Conservation (phyloP, 1,140 invertebrate species). For the Nasonia giraulti region DNA sequence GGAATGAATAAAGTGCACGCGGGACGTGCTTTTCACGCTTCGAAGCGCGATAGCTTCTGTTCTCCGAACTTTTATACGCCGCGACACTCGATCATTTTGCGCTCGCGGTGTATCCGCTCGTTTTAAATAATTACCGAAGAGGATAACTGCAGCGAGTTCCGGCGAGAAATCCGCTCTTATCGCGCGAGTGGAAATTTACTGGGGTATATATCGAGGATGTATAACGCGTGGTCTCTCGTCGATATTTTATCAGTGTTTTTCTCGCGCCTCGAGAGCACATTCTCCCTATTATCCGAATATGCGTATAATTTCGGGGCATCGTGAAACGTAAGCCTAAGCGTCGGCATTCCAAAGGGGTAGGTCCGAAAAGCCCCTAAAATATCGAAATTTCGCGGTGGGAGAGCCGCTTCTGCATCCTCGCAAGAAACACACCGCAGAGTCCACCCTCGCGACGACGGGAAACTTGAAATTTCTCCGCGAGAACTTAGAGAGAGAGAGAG, state of each 20-base stretch:
- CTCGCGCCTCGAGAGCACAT: neutral
- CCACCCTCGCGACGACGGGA: neutral
- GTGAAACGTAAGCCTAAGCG: neutral
- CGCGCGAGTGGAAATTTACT: conserved; percentile 63
- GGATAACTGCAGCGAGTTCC: neutral
- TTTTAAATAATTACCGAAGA: conserved; percentile 44
- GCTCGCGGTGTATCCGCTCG: neutral
- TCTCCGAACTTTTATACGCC: neutral
- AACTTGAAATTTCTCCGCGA: conserved; percentile 48
- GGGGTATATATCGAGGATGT: conserved; percentile 67
- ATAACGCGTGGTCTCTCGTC: conserved; percentile 53
- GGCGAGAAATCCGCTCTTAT: conserved; percentile 37
- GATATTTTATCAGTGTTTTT: conserved; percentile 38
- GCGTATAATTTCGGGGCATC: neutral
- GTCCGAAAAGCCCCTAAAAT: conserved; percentile 45
- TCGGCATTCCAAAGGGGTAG: neutral
- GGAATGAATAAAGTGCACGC: neutral
- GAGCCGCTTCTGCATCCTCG: neutral
- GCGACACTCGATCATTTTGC: neutral
- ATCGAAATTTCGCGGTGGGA: conserved; percentile 47
- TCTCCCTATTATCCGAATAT: no score
- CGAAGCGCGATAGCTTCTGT: neutral
- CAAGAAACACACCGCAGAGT: neutral
- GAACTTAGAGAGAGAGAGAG: conserved; percentile 21
- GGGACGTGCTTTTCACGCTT: no score